Evolutionary conservation across 1,140 invertebrate species (phyloP).

Genomic region (Sipha flava): DNA sequence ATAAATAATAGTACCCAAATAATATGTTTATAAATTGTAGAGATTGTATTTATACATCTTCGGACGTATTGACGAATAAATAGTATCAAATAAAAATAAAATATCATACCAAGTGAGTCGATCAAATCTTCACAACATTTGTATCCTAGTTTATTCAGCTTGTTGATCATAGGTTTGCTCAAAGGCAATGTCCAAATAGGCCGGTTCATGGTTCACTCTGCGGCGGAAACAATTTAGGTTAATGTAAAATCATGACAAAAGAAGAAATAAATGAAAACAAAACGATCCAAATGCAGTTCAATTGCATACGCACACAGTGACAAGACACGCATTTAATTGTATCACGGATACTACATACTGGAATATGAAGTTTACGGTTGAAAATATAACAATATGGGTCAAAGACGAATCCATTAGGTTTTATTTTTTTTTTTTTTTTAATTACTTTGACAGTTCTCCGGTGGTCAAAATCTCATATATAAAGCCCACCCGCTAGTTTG

Average conservation of each 20-base stretch:
- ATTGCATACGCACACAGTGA: not conserved
- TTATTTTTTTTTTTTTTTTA: not conserved
- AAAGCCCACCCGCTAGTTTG: not conserved
- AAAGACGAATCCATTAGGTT: not conserved
- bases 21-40: too few species aligned
- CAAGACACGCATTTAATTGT: not conserved
- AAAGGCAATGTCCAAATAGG: conserved; percentile 24
- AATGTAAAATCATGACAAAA: not conserved
- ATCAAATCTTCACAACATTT: conserved; percentile 12
- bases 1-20: too few species aligned
- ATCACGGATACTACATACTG: not conserved
- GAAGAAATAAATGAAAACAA: not conserved
- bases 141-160: not conserved
- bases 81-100: not conserved
- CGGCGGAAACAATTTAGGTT: not conserved
- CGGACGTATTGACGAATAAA: too few species aligned
- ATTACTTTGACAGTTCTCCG: not conserved
- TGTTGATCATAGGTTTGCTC: not conserved
- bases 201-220: not conserved
- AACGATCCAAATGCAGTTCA: not conserved
- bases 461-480: not conserved
- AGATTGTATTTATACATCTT: too few species aligned
- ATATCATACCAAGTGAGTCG: not conserved
- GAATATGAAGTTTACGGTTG: not conserved
- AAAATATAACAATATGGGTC: not conserved